phyloP scores from a whole-genome alignment of 2,113 vertebrate genomes.

The Myrmecobius fasciatus region DNA sequence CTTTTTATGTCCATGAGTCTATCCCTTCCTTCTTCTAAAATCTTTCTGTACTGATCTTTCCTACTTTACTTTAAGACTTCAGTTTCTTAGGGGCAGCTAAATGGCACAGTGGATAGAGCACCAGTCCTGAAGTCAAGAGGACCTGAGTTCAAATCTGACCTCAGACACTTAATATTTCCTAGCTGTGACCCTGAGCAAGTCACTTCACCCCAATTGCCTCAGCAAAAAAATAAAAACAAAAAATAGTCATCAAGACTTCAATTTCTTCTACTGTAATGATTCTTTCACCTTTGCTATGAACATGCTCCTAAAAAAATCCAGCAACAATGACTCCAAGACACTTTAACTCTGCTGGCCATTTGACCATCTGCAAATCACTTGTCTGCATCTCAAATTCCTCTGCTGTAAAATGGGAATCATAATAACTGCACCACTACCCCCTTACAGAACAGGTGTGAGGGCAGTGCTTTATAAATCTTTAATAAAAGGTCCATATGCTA shows the following conservation, averaged over 20 bases:
- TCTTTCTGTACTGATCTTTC: not conserved
- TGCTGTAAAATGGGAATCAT: not conserved
- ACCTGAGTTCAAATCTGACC: too few species aligned
- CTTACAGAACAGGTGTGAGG: not conserved
- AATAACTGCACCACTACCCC: not conserved
- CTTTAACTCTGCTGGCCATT: not conserved
- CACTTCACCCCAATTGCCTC: too few species aligned
- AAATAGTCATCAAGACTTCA: too few species aligned
- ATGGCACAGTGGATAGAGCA: too few species aligned
- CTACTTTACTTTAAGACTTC: not conserved
- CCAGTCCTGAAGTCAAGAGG: too few species aligned
- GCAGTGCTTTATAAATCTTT: not conserved
- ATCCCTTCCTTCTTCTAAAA: not conserved
- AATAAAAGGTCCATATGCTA: not conserved
- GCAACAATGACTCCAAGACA: not conserved
- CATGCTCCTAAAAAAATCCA: not conserved
- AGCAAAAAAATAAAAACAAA: too few species aligned
- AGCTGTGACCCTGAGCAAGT: too few species aligned
- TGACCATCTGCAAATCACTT: not conserved
- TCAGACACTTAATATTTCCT: too few species aligned
- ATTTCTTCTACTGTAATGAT: not conserved
- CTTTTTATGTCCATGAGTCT: not conserved
- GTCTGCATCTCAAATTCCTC: not conserved
- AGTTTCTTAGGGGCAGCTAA: too few species aligned
- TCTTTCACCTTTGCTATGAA: not conserved